A percentile compares a stretch with the other conserved stretches of the same genome.
phyloP scores from a whole-genome alignment of 2,888 invertebrate genomes.

The Sepioteuthis lessoniana region DNA sequence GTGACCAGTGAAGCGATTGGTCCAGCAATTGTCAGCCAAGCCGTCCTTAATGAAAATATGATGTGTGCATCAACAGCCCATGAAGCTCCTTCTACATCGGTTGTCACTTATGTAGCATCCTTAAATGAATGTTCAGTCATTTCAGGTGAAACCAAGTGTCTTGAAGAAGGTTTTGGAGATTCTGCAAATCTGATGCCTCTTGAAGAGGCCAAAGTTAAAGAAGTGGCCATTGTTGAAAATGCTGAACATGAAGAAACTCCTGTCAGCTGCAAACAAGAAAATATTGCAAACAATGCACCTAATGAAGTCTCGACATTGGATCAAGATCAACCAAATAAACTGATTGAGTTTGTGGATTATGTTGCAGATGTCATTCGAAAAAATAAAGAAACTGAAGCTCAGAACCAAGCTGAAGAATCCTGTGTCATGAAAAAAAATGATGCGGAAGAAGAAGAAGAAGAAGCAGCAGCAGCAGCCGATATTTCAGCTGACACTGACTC shows the following conservation, averaged over 20 bases:
- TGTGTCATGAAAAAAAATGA: not conserved
- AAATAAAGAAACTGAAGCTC: not conserved
- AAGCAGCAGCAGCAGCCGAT: not conserved
- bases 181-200: not conserved
- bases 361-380: not conserved
- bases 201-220: not conserved
- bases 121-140: not conserved
- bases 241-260: not conserved
- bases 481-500: too few relatives aligned
- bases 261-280: not conserved
- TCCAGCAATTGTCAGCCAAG: not conserved
- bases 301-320: not conserved
- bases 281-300: not conserved
- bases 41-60: not conserved
- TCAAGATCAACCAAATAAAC: slow-evolving; percentile 8
- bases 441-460: too few relatives aligned
- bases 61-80: not conserved
- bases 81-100: not conserved
- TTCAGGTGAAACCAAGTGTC: not conserved
- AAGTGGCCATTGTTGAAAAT: not conserved
- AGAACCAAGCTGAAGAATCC: not conserved
- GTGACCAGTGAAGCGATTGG: not conserved
- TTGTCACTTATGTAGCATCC: not conserved
- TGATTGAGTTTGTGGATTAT: slow-evolving; percentile 46
- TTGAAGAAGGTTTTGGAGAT: not conserved